Base-by-base conservation (phyloP, 1,140 invertebrate genomes). In the Apis dorsata region DNA sequence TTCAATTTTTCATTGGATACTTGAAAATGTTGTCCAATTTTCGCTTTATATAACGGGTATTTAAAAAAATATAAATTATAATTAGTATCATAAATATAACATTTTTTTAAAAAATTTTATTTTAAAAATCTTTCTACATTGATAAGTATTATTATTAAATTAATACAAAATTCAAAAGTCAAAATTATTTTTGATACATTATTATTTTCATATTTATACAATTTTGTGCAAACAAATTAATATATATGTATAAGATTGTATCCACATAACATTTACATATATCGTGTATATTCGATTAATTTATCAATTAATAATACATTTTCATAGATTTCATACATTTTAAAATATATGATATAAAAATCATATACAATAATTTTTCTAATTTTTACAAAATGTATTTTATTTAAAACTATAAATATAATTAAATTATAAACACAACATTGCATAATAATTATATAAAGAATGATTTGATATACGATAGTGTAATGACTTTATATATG, bases 381-480 rank as follows among this genome's bases (percentile, higher is more conserved):
- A 81, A 69, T 21, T 76, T 76, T 15, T 77, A 62, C 49, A 81
- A 68, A 82, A 62, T 62, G 69, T 11, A 12, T 77, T 82, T 51
- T 70, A 60, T 69, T 69, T 60, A 76, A 83, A 82, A 44, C 28
- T 63, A 28, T 78, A 83, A 28, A 72, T 51, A 66, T 75, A 62
- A 24, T 86, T 49, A 34, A 84, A 74, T 86, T 77, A 77, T 68
- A 8, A 24, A 24, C 62, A 72, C 71, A n/a, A 80, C 19, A 28
- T 28, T 76, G 79, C 76, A 63, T 63, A 57, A 55, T 59, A 44
- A 78, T 87, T 81, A 83, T 71, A 83, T 83, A 83, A 79, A 84
- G 63, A 60, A 71, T 60, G 78, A 62, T 85, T 78, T 77, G 78
- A 78, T 78, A 76, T 82, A 84, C 81, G 68, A 79, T 28, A 76